Evolutionary conservation across 2,113 vertebrate genomes (phyloP), one percentile per base, ranked within the genome.

Genomic region (Alexandromys fortis): DNA sequence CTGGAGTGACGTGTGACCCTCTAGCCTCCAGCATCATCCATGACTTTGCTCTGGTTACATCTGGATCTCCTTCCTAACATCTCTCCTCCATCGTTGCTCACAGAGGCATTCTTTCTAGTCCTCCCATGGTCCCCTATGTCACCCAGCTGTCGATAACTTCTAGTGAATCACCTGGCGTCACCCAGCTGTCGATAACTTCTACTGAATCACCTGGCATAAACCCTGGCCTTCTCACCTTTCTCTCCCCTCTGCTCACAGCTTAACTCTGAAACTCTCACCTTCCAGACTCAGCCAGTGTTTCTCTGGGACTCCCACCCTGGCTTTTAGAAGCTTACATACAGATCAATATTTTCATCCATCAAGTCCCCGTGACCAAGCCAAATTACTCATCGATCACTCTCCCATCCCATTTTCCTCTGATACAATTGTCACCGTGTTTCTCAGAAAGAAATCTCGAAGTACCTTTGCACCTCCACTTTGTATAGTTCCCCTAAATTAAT

Each of bases 231-330:
- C n/a, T 35, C 63, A 5, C 61, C 88, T 85, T 47, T 93, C 47
- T 67, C 61, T 65, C 17, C 75, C 38, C 76, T 8, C 38, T 35
- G 22, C 67, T 16, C 33, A 6, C 38, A 21, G 49, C 14, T 81
- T 90, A 63, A 83, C 82, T 61, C 90, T 92, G 21, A 87, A 90
- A 42, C 70, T 70, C 67, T 86, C 61, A 42, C 33, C 35, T 91
- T 94, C 61, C 8, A 22, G 1, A 75, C 35, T 63, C 76, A 0
- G 67, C 68, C 65, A 89, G 0, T 8, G 24, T 95, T 49, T 52
- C 83, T 93, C 49, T 70, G 61, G 68, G 85, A 68, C 94, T 96
- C 83, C 88, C 3, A 30, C 38, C 33, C 38, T 88, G 67, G 33
- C 58, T 92, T 93, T 82, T 85, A 26, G 65, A 86, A 70, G 55